phyloP scores from a whole-genome alignment of 2,797 vertebrate species.

The Lerista edwardsae region DNA sequence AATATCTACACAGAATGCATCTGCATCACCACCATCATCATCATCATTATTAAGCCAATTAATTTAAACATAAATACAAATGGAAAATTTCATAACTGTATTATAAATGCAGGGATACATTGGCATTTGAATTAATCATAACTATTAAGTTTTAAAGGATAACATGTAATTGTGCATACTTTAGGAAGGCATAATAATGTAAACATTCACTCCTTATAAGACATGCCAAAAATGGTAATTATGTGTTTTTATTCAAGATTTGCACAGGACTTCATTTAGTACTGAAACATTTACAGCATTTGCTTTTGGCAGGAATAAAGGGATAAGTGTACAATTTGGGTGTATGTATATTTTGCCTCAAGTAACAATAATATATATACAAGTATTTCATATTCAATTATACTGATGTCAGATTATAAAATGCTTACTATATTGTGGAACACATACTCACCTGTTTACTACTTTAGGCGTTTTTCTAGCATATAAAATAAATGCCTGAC shows the following conservation, averaged over 20 bases:
- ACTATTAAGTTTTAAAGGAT: neutral
- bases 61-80: neutral
- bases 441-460: neutral
- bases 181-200: neutral
- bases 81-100: neutral
- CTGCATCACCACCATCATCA: too few species aligned
- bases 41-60: neutral
- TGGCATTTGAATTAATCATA: neutral
- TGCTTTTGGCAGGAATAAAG: neutral
- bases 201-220: slow-evolving; percentile 20
- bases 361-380: neutral
- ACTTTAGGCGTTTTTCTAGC: neutral
- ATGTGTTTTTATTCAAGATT: slow-evolving; percentile 11
- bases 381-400: slow-evolving; percentile 8
- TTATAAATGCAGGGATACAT: neutral
- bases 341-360: neutral
- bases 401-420: neutral
- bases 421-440: neutral
- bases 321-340: neutral
- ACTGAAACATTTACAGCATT: slow-evolving; percentile 7
- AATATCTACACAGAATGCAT: too few species aligned
- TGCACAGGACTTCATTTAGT: slow-evolving; percentile 10
- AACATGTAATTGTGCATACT: neutral
- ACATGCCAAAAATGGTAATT: slow-evolving; percentile 18
- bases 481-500: neutral